Conservation (phyloP, 2,888 invertebrate species). For the Drosophila testacea region DNA sequence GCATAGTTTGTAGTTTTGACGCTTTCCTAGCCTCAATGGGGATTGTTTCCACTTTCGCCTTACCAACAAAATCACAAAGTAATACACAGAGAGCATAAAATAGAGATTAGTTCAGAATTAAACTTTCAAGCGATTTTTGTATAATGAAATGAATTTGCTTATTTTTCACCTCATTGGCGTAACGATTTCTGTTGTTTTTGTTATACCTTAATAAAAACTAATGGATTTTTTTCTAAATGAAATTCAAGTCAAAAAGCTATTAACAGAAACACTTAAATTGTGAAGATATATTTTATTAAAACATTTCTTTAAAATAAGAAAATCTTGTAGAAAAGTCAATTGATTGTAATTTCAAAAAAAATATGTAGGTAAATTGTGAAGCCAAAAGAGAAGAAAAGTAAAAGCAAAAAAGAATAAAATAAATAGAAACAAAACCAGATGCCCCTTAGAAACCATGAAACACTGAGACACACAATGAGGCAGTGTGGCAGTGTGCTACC, state of each 20-base stretch:
- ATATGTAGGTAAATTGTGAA: background rate
- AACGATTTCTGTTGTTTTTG: no score
- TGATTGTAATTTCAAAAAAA: background rate
- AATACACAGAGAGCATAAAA: constrained; percentile 12
- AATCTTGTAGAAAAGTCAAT: background rate
- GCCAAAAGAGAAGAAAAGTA: constrained; percentile 1
- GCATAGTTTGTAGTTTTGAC: constrained; percentile 52
- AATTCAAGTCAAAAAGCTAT: no score
- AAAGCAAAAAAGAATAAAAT: constrained; percentile 13
- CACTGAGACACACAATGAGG: background rate
- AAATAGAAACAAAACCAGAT: constrained; percentile 54
- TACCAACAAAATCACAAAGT: constrained; percentile 15
- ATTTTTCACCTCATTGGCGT: no score
- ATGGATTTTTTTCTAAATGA: no score
- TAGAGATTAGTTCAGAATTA: constrained; percentile 15
- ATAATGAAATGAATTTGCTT: background rate
- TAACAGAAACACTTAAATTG: no score
- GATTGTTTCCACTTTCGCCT: constrained; percentile 12
- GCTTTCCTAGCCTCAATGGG: constrained; percentile 11
- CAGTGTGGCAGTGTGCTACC: constrained; percentile 17
- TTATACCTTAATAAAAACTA: no score
- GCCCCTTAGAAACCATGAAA: constrained; percentile 17
- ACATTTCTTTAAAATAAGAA: background rate
- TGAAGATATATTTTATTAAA: no score
- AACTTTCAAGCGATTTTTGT: background rate